Base-by-base conservation (phyloP, 2,797 vertebrate genomes). In the Poeciliopsis turneri region DNA sequence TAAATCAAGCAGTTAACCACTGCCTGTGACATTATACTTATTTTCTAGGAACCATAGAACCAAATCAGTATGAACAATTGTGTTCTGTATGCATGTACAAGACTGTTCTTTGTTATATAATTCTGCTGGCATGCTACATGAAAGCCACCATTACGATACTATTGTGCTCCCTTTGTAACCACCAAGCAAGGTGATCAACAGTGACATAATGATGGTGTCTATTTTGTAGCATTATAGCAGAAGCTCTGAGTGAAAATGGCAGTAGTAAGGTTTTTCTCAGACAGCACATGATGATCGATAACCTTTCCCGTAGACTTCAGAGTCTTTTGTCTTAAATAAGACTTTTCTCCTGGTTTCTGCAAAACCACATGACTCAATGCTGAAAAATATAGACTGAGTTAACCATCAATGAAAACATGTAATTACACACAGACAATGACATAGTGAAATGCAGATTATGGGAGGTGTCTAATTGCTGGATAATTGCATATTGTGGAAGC, bases 281-380 rank as follows among this genome's bases (percentile, higher is more conserved):
- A 87, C 85, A 86, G 85, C 78, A 87, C 84, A 88, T 80, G 77
- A 66, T 80, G 86, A 92, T 95, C 92, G 86, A 93, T 93, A 90
- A 88, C 88, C 88, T 87, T 90, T 91, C 88, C 84, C 74, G 45
- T 68, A 84, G 86, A 90, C 77, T 80, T 80, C 74, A 77, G 55
- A 36, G 77, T 82, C 66, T 75, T 75, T 76, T 78, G 69, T 74
- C 78, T 78, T 82, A 89, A 78, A 84, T 72, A 30, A 87, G 76
- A 80, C 20, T 13, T 86, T 89, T 88, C 74, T 74, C 87, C 73
- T 82, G 45, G 46, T 82, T 88, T 75, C 77, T 78, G 46, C 79
- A 85, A 64, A 85, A 79, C 74, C 66, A 30, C 82, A 75, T 36
- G 70, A 15, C 61, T 75, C 78, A 81, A 88, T 82, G 88, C 83